These are phyloP conservation scores for Cairina moschata DNA, from an alignment of 2,113 vertebrate genomes.

Conservation along the genomic window DNA sequence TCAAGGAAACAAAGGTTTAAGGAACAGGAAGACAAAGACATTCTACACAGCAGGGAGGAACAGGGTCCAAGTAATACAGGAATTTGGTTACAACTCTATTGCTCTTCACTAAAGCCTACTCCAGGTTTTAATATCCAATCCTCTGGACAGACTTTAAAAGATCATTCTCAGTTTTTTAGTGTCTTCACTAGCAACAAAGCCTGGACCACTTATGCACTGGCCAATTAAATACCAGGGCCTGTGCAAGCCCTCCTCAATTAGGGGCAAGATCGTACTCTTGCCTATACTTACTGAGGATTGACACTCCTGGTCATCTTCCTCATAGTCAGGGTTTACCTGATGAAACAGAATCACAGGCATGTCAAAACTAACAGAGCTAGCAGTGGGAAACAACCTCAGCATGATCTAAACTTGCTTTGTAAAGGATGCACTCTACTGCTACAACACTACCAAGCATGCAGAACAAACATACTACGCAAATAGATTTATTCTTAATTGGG, in stretches of 20 bases:
- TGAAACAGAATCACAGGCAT: constrained; percentile 81
- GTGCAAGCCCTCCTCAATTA: constrained; percentile 50
- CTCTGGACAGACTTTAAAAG: neutral
- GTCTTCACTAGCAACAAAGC: neutral
- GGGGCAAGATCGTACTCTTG: constrained; percentile 63
- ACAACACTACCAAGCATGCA: neutral
- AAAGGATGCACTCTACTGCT: neutral
- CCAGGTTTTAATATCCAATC: neutral
- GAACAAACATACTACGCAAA: neutral
- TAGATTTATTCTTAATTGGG: fast-evolving
- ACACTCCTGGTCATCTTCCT: constrained; percentile 92
- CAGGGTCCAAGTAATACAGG: neutral
- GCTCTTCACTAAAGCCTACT: neutral
- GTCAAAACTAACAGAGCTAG: constrained; percentile 72
- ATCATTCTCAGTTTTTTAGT: neutral
- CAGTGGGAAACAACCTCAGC: constrained; percentile 69
- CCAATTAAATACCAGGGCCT: neutral
- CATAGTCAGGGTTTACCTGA: constrained; percentile 95
- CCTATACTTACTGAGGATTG: constrained; percentile 91
- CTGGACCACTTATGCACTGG: neutral
- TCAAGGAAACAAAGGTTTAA: neutral
- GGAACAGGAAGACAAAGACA: neutral
- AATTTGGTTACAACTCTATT: neutral
- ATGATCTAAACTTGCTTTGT: fast-evolving
- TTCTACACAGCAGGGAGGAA: neutral